Conservation (phyloP, 2,113 vertebrate genomes). For the Scopus umbretta region DNA sequence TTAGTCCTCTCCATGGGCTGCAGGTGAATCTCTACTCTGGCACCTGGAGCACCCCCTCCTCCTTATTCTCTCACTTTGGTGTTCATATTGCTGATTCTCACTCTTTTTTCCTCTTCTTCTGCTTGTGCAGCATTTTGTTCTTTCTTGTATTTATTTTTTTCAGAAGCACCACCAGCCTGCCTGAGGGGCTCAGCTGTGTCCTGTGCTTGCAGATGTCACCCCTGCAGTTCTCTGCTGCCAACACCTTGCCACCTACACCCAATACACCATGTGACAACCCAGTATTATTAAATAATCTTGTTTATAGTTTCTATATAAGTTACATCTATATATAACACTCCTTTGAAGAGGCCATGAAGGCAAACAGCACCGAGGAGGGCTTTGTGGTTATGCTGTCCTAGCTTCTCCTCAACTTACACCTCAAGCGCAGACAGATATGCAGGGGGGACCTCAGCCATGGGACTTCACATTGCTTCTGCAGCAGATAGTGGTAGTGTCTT, state of each 20-base stretch:
- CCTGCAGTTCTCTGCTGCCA: background rate
- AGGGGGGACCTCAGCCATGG: background rate
- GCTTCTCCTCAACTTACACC: background rate
- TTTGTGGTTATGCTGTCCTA: background rate
- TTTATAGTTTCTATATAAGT: background rate
- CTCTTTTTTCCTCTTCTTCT: background rate
- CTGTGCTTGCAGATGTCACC: background rate
- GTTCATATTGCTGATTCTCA: background rate
- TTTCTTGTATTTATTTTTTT: background rate
- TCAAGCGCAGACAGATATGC: background rate
- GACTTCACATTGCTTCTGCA: background rate
- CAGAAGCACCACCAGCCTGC: background rate
- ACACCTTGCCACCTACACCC: background rate
- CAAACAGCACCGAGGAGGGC: background rate
- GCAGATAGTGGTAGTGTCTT: background rate
- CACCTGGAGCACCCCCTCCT: background rate
- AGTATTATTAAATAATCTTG: background rate
- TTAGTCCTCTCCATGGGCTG: background rate
- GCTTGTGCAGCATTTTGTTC: background rate
- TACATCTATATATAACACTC: accelerated
- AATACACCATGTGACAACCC: background rate
- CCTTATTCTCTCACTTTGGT: background rate
- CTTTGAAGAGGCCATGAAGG: background rate
- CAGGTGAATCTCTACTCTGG: background rate
- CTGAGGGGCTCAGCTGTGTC: background rate